Evolutionary conservation across 2,888 invertebrate species (phyloP).

Genomic region (Bombylius discolor): DNA sequence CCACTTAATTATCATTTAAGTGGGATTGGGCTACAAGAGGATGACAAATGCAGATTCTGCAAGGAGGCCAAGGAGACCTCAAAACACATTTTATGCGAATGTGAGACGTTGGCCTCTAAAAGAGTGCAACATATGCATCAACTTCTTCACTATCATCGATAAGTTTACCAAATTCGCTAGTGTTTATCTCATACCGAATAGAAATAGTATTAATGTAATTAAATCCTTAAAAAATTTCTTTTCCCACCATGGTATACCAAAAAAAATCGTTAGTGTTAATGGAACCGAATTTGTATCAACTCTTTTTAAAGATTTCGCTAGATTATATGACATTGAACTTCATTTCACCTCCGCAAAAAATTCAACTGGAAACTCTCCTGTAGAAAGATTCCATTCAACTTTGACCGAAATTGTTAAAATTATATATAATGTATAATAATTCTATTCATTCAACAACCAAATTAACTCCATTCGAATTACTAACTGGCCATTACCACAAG

Average conservation of each 20-base stretch:
- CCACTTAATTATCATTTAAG: too few species aligned
- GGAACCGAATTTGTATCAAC: conserved; percentile 8
- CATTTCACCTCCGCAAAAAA: conserved; percentile 9
- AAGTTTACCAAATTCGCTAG: conserved; percentile 10
- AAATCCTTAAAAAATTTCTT: conserved; percentile 6
- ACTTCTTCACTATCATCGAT: conserved; percentile 3
- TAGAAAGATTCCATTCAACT: conserved; percentile 13
- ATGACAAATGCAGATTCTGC: too few species aligned
- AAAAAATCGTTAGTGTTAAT: conserved; percentile 5
- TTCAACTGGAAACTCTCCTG: conserved; percentile 9
- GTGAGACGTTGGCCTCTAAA: too few species aligned
- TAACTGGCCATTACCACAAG: conserved; percentile 8
- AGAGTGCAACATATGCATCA: too few species aligned
- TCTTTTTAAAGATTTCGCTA: conserved; percentile 4
- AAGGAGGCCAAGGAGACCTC: too few species aligned
- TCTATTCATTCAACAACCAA: conserved; percentile 10
- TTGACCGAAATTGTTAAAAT: conserved; percentile 10
- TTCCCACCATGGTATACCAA: conserved; percentile 6
- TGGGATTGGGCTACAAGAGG: too few species aligned
- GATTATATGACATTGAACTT: conserved; percentile 3
- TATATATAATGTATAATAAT: conserved; percentile 4
- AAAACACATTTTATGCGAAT: too few species aligned
- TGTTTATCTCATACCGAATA: conserved; percentile 4
- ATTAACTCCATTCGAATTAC: conserved; percentile 8
- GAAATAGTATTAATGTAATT: conserved; percentile 11